These are phyloP conservation scores for Empidonax traillii DNA, from an alignment of 2,113 vertebrate genomes.

Conservation along the genomic window DNA sequence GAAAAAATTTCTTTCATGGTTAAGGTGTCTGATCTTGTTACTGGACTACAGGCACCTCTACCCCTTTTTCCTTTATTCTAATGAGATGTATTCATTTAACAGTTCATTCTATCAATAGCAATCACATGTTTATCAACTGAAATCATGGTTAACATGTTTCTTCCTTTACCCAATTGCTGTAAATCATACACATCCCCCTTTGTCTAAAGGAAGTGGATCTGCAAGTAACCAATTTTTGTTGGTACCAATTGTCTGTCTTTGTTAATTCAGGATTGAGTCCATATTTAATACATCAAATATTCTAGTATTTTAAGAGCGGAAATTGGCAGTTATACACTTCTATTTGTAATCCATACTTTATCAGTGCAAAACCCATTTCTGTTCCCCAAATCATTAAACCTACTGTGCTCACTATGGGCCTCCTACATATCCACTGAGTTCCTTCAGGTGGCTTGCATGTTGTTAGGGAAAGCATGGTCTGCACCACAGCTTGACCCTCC, in stretches of 20 bases:
- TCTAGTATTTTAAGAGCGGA: not conserved
- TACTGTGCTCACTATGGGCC: not conserved
- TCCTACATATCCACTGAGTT: not conserved
- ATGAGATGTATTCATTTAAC: not conserved
- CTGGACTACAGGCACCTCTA: not conserved
- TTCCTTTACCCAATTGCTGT: not conserved
- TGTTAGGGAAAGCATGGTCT: not conserved
- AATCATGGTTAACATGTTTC: not conserved
- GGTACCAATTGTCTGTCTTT: not conserved
- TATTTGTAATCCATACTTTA: not conserved
- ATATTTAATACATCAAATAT: not conserved
- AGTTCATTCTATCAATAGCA: not conserved
- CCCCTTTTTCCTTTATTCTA: not conserved
- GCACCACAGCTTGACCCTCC: not conserved
- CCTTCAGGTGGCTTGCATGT: fast-evolving
- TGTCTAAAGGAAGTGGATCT: not conserved
- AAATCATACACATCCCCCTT: not conserved
- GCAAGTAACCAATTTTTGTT: not conserved
- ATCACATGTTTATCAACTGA: not conserved
- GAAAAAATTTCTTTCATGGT: not conserved
- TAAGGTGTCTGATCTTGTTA: not conserved
- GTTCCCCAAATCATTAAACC: not conserved
- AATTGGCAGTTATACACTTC: not conserved
- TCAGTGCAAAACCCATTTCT: not conserved
- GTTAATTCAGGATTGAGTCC: not conserved